Conservation (phyloP, 1,140 invertebrate species). For the Heliconius eleuchia region DNA sequence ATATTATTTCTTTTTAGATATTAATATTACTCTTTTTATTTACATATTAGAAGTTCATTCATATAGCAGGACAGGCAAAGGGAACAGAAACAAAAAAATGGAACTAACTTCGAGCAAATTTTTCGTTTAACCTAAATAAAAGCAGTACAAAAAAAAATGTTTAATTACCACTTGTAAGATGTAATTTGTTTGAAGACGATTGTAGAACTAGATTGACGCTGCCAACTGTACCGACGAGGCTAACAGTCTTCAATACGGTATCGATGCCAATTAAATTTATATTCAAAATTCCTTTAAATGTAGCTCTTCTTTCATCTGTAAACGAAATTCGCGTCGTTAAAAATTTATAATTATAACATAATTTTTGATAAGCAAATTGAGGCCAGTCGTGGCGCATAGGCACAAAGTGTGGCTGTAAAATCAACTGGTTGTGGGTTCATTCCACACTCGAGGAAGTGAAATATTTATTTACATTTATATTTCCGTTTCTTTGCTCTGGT, state of each 20-base stretch:
- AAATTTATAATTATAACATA: too few species aligned
- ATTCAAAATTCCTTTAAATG: constrained; percentile 55
- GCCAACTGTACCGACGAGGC: constrained; percentile 57
- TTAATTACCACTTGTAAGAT: constrained; percentile 55
- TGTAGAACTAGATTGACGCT: constrained; percentile 50
- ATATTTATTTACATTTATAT: too few species aligned
- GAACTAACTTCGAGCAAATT: background rate
- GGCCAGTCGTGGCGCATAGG: too few species aligned
- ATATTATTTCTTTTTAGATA: background rate
- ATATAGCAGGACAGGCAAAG: too few species aligned
- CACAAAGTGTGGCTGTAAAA: too few species aligned
- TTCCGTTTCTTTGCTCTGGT: too few species aligned
- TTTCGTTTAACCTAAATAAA: background rate
- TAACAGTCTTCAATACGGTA: constrained; percentile 58
- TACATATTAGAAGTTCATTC: too few species aligned
- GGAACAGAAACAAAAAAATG: too few species aligned
- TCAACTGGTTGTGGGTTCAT: too few species aligned
- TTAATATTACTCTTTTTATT: too few species aligned
- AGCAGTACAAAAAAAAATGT: background rate
- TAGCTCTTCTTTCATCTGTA: constrained; percentile 53
- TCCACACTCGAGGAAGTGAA: too few species aligned
- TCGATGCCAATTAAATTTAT: constrained; percentile 62
- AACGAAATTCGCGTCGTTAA: constrained; percentile 26
- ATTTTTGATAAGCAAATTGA: too few species aligned
- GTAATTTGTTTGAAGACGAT: constrained; percentile 44